Percentiles rank a stretch among this genome's conserved stretches.
Evolutionary conservation across 2,888 invertebrate genomes (phyloP).

Genomic region (Xanthia togata): DNA sequence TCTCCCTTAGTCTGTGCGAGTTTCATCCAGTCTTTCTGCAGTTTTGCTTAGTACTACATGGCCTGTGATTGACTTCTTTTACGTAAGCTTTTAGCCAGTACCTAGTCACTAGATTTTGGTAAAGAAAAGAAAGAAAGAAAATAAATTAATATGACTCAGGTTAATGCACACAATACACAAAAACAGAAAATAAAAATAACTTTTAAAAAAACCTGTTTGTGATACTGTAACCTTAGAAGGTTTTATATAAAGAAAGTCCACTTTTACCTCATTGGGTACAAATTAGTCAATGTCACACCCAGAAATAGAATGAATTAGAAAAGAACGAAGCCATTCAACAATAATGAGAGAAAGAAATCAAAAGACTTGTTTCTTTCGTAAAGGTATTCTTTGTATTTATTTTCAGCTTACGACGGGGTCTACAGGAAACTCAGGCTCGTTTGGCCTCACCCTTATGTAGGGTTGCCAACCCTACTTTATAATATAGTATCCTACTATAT

Average conservation of each 20-base stretch:
- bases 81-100: background rate
- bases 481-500: too few relatives aligned
- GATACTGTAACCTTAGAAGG: background rate
- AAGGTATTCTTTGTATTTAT: background rate
- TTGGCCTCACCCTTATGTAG: background rate
- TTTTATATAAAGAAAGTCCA: constrained; percentile 1
- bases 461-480: too few relatives aligned
- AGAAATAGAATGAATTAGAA: background rate
- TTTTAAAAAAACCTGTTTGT: background rate
- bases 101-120: background rate
- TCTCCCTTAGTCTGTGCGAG: background rate
- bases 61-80: background rate
- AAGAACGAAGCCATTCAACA: constrained; percentile 2
- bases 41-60: background rate
- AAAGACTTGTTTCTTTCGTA: background rate
- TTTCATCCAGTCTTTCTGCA: background rate
- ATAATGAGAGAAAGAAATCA: constrained; percentile 6
- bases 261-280: background rate
- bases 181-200: too few relatives aligned
- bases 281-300: background rate
- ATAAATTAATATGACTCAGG: too few relatives aligned
- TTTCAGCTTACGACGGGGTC: background rate
- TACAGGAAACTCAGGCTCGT: background rate
- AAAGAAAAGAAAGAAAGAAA: too few relatives aligned
- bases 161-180: too few relatives aligned